A percentile compares a stretch with the other conserved stretches of the same genome.
Conservation (phyloP, 2,797 vertebrate species). For the Enteromius afrohamiltoni region DNA sequence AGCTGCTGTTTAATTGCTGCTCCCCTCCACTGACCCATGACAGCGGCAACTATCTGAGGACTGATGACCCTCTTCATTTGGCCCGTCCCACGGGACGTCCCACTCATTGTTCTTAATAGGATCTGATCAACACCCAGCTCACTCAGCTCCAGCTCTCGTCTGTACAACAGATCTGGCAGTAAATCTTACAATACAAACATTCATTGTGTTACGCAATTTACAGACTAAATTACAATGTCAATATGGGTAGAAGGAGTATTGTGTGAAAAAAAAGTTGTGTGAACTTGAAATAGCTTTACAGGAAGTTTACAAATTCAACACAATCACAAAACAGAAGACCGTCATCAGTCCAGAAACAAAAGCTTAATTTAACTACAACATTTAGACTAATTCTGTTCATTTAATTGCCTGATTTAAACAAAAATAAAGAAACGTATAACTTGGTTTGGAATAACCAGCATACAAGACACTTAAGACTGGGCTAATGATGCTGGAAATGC, state of each 20-base stretch:
- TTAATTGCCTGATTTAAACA: neutral
- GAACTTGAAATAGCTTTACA: neutral
- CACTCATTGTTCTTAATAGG: constrained; percentile 67
- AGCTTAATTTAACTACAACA: neutral
- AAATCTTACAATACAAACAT: neutral
- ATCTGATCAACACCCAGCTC: constrained; percentile 59
- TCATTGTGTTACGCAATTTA: neutral
- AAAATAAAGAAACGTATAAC: neutral
- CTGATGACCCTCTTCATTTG: constrained; percentile 70
- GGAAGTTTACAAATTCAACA: neutral
- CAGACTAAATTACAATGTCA: neutral
- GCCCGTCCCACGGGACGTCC: constrained; percentile 55
- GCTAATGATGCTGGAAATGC: neutral
- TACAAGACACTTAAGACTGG: neutral
- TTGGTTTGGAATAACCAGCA: neutral
- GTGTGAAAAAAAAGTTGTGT: no score
- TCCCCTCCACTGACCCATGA: constrained; percentile 50
- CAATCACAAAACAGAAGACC: no score
- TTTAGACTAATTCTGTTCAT: neutral
- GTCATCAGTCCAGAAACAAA: no score
- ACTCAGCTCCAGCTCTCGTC: constrained; percentile 41
- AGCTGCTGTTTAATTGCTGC: constrained; percentile 56
- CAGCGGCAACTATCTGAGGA: constrained; percentile 67
- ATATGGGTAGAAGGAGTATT: no score
- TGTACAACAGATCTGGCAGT: neutral